Percentiles rank a stretch among this genome's conserved stretches.
These are phyloP conservation scores for Sphyrna mokarran DNA, from an alignment of 2,113 vertebrate species.

Conservation along the genomic window DNA sequence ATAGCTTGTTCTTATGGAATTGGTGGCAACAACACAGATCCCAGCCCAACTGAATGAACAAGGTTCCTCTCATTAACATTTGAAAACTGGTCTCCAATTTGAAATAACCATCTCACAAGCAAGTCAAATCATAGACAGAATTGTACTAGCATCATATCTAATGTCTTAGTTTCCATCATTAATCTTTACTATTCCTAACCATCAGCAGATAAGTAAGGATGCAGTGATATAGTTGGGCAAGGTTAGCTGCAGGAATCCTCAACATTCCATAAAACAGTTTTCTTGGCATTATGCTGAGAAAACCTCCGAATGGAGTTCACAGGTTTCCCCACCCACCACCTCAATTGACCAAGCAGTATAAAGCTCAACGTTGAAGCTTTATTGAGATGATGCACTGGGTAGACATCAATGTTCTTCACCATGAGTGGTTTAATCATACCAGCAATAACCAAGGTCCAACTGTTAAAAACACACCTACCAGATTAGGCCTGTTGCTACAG, in stretches of 20 bases:
- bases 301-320: not conserved
- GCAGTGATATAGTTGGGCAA: not conserved
- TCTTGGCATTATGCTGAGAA: not conserved
- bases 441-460: too few relatives aligned
- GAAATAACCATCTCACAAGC: not conserved
- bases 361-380: not conserved
- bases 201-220: not conserved
- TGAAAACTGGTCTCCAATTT: not conserved
- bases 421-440: too few relatives aligned
- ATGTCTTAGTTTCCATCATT: not conserved
- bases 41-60: not conserved
- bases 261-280: not conserved
- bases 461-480: too few relatives aligned
- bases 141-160: not conserved
- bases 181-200: not conserved
- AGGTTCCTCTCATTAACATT: not conserved
- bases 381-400: too few relatives aligned
- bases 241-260: not conserved
- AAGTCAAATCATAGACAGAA: not conserved
- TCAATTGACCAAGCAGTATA: not conserved
- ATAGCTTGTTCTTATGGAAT: too few relatives aligned
- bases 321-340: not conserved
- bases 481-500: too few relatives aligned
- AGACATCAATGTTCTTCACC: too few relatives aligned
- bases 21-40: too few relatives aligned